Evolutionary conservation across 2,113 vertebrate genomes (phyloP).

Genomic region (Cololabis saira): DNA sequence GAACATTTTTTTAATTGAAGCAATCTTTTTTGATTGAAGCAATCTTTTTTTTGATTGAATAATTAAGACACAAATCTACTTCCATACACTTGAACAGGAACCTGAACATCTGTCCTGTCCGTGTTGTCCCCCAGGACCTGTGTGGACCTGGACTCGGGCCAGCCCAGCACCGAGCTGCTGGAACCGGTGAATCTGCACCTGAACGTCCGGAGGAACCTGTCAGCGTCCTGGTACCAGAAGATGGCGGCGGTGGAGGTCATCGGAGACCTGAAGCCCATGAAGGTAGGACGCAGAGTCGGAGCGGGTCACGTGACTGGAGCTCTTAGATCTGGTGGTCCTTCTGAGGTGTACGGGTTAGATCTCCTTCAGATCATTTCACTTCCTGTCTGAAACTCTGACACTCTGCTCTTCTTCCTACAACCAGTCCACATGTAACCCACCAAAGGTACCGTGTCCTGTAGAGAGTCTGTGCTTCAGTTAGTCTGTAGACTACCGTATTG

Average conservation of each 20-base stretch:
- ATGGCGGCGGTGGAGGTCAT: conserved; percentile 87
- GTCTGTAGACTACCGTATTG: not conserved
- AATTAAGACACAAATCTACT: too few species aligned
- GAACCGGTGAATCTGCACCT: conserved; percentile 90
- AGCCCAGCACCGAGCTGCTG: conserved; percentile 85
- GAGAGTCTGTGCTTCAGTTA: not conserved
- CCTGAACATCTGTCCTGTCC: not conserved
- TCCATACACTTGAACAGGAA: too few species aligned
- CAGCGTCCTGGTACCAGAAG: conserved; percentile 88
- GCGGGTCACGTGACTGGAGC: not conserved
- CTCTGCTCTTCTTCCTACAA: conserved; percentile 15
- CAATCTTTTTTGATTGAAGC: too few species aligned
- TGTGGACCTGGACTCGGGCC: conserved; percentile 64
- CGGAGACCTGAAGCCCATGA: conserved; percentile 93
- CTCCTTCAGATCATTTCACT: not conserved
- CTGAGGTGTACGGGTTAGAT: not conserved
- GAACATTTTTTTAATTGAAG: too few species aligned
- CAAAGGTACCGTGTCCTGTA: conserved; percentile 31
- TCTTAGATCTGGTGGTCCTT: not conserved
- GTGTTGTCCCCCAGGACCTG: conserved; percentile 73
- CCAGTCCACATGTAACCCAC: conserved; percentile 14
- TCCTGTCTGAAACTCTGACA: not conserved
- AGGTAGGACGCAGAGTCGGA: conserved; percentile 80
- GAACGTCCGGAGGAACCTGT: conserved; percentile 89
- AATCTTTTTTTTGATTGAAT: too few species aligned